These are phyloP conservation scores for Parazoanthus swiftii DNA, from an alignment of 92 coral and sea anemone species.

Conservation along the genomic window DNA sequence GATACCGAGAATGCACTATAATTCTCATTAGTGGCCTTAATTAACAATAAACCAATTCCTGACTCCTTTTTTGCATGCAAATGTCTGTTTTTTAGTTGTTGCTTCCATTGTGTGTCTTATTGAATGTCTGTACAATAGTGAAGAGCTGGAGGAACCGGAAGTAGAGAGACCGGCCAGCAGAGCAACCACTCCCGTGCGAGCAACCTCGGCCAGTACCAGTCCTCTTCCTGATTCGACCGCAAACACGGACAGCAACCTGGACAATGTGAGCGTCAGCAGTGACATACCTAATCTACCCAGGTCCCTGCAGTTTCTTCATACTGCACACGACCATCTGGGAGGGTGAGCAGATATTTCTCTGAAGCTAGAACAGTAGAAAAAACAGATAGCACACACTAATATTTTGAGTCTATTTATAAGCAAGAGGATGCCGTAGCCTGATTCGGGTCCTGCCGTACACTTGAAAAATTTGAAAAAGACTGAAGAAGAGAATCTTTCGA, in stretches of 20 bases:
- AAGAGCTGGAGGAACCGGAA: conserved; percentile 72
- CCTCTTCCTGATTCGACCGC: conserved; percentile 50
- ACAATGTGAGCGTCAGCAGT: conserved; percentile 50
- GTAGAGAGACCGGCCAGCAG: conserved; percentile 51
- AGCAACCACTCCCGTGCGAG: conserved; percentile 56
- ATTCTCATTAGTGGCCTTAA: not conserved
- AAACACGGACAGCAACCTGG: conserved; percentile 62
- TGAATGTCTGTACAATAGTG: conserved; percentile 43
- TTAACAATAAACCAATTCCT: not conserved
- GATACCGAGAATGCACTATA: no score
- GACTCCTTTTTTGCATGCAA: not conserved
- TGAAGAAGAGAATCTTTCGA: no score
- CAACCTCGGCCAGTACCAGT: conserved; percentile 55
- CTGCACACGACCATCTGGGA: conserved; percentile 95
- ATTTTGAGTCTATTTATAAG: conserved; percentile 34
- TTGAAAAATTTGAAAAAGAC: no score
- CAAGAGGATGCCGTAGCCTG: not conserved
- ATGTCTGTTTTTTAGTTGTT: not conserved
- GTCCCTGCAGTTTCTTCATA: conserved; percentile 84
- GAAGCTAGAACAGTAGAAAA: not conserved
- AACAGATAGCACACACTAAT: not conserved
- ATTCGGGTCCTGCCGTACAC: no score
- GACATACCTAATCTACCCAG: conserved; percentile 71
- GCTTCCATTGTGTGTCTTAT: not conserved
- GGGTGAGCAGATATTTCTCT: conserved; percentile 54